Evolutionary conservation across 2,888 invertebrate species (phyloP), one percentile per base, ranked within the genome.

Genomic region (Teleogryllus oceanicus): DNA sequence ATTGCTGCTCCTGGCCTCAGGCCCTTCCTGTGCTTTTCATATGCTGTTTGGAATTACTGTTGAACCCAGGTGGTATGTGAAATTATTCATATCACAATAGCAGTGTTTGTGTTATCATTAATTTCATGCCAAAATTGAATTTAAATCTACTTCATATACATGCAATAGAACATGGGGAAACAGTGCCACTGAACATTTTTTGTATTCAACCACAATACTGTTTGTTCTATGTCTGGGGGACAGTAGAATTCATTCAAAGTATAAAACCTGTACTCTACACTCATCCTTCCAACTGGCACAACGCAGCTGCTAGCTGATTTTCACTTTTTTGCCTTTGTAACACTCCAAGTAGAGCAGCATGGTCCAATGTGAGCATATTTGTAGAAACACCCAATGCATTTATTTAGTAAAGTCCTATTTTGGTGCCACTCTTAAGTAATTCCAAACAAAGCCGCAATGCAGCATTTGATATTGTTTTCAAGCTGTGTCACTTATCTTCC

Each of bases 1-100:
- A 80, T 80, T 77, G 74, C 50, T 50, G 50, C 62, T 80, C 77
- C 77, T 21, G 80, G 80, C 78, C 74, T 80, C 80, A 78, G 78
- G 74, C 78, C 78, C 80, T 74, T 76, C 74, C 49, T 76, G 50
- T 50, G 74, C 77, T 76, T 80, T 75, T 76, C 77, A 79, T 79
- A 80, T 50, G 77, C 50, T 80, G 50, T 80, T 80, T 37, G 50
- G 49, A 80, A 74, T 78, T 80, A 24, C 49, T 78, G 78, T 80
- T 37, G 18, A 13, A 37, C 49, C 37, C n/a, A 77, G 20, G 18
- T n/a, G 37, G 21, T 49, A 77, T 21, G 21, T 49, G 20, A 37
- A 77, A 77, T 77, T 49, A 21, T 49, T 49, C 21, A 49, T 10
- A n/a, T 37, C 37, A 75, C 77, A 77, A 49, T 49, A 77, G n/a